A percentile compares a stretch with the other conserved stretches of the same genome.
phyloP scores from a whole-genome alignment of 2,797 vertebrate genomes.

The Lycodopsis pacificus region DNA sequence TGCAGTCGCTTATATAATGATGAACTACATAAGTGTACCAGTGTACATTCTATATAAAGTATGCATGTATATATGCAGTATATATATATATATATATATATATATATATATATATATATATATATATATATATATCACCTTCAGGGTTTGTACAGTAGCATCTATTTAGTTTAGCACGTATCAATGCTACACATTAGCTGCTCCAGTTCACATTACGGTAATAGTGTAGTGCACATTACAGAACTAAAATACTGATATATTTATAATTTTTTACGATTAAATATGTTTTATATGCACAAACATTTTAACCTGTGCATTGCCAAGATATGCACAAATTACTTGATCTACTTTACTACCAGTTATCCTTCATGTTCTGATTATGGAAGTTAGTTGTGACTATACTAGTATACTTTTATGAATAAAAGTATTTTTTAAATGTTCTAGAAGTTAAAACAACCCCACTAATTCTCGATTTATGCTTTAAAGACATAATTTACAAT shows the following conservation, averaged over 20 bases:
- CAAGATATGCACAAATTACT: background rate
- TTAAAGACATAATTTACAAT: background rate
- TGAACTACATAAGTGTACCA: slow-evolving; percentile 2
- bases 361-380: background rate
- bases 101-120: background rate
- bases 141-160: background rate
- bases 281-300: background rate
- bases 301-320: background rate
- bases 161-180: background rate
- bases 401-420: too few relatives aligned
- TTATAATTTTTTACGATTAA: background rate
- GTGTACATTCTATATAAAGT: slow-evolving; percentile 5
- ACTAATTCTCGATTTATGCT: background rate
- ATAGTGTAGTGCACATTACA: background rate
- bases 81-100: background rate
- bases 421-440: background rate
- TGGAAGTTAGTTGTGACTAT: background rate
- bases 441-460: background rate
- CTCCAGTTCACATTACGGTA: background rate
- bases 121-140: background rate
- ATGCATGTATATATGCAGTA: background rate
- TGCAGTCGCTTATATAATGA: slow-evolving; percentile 46
- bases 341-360: too few relatives aligned
- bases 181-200: background rate
- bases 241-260: background rate